A percentile compares a stretch with the other conserved stretches of the same genome.
Conservation (phyloP, 1,140 invertebrate genomes). For the Brachystomella parvula region DNA sequence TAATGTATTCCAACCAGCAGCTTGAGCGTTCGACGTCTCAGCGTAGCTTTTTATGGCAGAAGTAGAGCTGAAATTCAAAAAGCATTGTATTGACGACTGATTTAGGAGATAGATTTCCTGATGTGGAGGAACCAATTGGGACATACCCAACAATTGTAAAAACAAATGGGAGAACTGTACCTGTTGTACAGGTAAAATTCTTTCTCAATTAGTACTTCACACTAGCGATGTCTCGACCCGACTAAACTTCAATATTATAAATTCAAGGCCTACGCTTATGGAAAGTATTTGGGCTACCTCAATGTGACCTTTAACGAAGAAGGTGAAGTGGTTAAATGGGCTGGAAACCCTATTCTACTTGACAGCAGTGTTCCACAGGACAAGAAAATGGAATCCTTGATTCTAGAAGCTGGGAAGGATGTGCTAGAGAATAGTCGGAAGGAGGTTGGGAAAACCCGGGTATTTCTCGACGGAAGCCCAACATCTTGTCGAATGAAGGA, state of each 20-base stretch:
- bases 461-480: constrained; percentile 54
- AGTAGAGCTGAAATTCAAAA: too few relatives aligned
- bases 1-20: constrained; percentile 2
- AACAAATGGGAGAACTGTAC: constrained; percentile 58
- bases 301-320: constrained; percentile 60
- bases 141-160: constrained; percentile 67
- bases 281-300: constrained; percentile 80
- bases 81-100: too few relatives aligned
- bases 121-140: constrained; percentile 58
- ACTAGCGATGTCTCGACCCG: not conserved
- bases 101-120: too few relatives aligned
- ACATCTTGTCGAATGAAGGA: constrained; percentile 43
- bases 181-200: constrained; percentile 62
- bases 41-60: too few relatives aligned
- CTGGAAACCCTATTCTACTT: constrained; percentile 72
- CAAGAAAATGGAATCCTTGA: constrained; percentile 52
- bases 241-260: not conserved
- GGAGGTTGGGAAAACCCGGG: constrained; percentile 56
- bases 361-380: constrained; percentile 58
- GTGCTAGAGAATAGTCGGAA: constrained; percentile 49
- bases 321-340: constrained; percentile 60
- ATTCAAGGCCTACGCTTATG: constrained; percentile 66
- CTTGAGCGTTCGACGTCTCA: too few relatives aligned
- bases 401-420: constrained; percentile 54
- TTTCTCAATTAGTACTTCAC: not conserved